Evolutionary conservation across 2,797 vertebrate genomes (phyloP).

Genomic region (Pantherophis alleghaniensis): DNA sequence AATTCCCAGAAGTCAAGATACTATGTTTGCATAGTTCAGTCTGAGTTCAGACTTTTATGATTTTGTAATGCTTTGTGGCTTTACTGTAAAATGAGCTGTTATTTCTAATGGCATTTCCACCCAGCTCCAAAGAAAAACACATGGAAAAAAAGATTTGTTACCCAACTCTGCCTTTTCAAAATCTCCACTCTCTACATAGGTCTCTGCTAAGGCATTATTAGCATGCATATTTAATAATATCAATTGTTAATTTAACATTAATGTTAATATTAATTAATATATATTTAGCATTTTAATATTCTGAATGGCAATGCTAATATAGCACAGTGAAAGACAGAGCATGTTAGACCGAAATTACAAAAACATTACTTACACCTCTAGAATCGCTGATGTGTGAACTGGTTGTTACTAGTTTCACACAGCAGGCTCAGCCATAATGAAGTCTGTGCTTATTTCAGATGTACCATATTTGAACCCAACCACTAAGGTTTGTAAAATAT

Average conservation of each 20-base stretch:
- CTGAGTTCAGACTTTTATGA: background rate
- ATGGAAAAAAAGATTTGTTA: background rate
- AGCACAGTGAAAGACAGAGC: background rate
- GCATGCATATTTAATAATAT: background rate
- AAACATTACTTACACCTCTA: background rate
- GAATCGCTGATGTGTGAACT: background rate
- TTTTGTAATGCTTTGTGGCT: background rate
- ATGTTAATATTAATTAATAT: background rate
- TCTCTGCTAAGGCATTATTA: background rate
- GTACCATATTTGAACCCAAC: background rate
- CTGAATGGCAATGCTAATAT: background rate
- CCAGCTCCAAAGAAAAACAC: background rate
- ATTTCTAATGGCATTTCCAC: background rate
- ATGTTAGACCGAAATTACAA: background rate
- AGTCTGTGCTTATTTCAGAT: background rate
- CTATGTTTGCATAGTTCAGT: background rate
- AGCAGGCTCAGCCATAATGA: background rate
- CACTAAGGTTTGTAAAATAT: background rate
- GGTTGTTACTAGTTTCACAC: background rate
- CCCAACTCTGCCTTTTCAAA: background rate
- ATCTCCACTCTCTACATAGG: background rate
- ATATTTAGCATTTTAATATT: background rate
- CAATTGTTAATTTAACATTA: background rate
- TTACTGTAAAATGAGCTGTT: background rate
- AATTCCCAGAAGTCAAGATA: background rate